Evolutionary conservation across 1,140 invertebrate species (phyloP).

Genomic region (Aphelenchoides besseyi): DNA sequence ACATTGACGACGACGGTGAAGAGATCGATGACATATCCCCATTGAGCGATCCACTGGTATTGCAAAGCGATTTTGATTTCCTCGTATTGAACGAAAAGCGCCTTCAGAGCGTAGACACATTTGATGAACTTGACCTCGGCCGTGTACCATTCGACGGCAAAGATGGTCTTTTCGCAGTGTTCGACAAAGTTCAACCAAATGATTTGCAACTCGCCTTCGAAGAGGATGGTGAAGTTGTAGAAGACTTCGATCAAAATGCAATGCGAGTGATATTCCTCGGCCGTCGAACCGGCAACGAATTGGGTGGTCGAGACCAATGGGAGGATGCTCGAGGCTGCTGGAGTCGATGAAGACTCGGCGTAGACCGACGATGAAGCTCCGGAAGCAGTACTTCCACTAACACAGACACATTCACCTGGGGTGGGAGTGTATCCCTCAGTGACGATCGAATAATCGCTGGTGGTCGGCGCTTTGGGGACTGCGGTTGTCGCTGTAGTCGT

Average conservation of each 20-base stretch:
- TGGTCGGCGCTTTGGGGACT: not conserved
- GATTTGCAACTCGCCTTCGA: not conserved
- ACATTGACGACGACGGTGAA: conserved; percentile 5
- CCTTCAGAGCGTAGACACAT: conserved; percentile 18
- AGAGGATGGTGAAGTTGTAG: not conserved
- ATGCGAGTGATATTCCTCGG: not conserved
- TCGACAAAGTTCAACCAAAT: conserved; percentile 7
- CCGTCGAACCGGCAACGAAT: not conserved
- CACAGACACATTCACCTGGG: not conserved
- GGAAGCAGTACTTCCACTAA: not conserved
- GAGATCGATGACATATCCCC: conserved; percentile 19
- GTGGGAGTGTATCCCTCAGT: not conserved
- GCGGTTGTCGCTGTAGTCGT: not conserved
- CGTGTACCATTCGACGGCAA: not conserved
- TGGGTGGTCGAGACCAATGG: not conserved
- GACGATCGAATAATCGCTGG: not conserved
- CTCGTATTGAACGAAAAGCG: conserved; percentile 19
- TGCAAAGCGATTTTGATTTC: conserved; percentile 12
- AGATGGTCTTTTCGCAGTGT: conserved; percentile 7
- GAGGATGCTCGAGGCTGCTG: not conserved
- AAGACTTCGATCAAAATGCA: not conserved
- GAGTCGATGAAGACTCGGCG: not conserved
- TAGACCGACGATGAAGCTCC: not conserved
- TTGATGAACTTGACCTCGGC: conserved; percentile 4
- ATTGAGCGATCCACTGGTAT: conserved; percentile 19